Conservation (phyloP, 1,140 invertebrate species). For the Eufriesea mexicana region DNA sequence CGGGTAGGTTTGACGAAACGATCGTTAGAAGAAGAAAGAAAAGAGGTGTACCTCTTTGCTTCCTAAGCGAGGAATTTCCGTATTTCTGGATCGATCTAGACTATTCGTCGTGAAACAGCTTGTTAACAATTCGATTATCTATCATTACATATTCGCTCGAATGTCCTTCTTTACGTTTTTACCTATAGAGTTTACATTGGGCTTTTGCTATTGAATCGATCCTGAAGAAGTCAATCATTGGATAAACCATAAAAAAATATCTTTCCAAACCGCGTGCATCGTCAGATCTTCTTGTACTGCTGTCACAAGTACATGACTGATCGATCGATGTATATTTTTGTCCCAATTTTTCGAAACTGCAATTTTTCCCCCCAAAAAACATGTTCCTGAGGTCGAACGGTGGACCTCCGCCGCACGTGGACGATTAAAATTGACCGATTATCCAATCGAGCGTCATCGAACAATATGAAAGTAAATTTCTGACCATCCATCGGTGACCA, state of each 20-base stretch:
- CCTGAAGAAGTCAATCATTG: neutral
- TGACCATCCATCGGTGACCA: neutral
- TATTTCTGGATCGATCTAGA: too few relatives aligned
- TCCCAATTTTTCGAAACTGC: conserved; percentile 33
- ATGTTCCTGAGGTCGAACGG: neutral
- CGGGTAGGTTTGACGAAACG: neutral
- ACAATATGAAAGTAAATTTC: conserved; percentile 34
- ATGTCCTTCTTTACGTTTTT: neutral
- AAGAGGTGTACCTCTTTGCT: too few relatives aligned
- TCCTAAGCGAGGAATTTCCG: too few relatives aligned
- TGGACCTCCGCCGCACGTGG: conserved; percentile 3
- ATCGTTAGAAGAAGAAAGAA: too few relatives aligned
- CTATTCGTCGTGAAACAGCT: neutral
- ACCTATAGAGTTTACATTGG: neutral
- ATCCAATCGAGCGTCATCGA: neutral
- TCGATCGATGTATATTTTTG: neutral
- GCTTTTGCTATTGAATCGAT: neutral
- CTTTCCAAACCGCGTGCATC: conserved; percentile 23
- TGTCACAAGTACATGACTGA: conserved; percentile 59
- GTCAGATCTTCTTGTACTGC: conserved; percentile 50
- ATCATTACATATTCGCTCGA: too few relatives aligned
- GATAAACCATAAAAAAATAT: conserved; percentile 19
- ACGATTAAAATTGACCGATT: conserved; percentile 44
- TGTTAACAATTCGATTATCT: too few relatives aligned
- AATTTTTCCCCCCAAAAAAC: conserved; percentile 5